phyloP scores from a whole-genome alignment of 2,113 vertebrate genomes.

The Sorex araneus region DNA sequence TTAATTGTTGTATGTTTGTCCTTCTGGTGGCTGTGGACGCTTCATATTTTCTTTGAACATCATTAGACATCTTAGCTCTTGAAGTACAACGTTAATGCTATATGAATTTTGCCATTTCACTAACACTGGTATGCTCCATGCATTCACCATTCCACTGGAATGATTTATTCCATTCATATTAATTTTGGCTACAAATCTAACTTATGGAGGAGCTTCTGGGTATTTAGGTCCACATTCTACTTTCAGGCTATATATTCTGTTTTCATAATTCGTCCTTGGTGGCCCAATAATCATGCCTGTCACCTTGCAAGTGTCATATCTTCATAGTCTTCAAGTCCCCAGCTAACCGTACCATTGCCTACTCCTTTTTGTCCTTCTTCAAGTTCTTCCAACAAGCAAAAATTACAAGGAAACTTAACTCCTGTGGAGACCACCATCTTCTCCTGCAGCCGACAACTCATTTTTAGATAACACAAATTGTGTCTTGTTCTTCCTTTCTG shows the following conservation, averaged over 20 bases:
- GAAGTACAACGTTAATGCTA: slow-evolving; percentile 99
- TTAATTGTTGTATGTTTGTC: no score
- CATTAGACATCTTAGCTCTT: slow-evolving; percentile 99
- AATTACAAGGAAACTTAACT: no score
- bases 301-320: no score
- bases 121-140: slow-evolving; percentile 99
- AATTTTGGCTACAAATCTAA: slow-evolving; percentile 99
- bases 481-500: no score
- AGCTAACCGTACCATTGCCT: no score
- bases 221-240: slow-evolving; percentile 99
- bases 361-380: no score
- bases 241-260: slow-evolving; percentile 99
- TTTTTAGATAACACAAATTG: no score
- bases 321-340: no score
- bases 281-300: no score
- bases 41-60: slow-evolving; percentile 99
- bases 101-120: slow-evolving; percentile 99
- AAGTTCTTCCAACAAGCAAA: no score
- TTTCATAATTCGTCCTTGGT: slow-evolving; percentile 99
- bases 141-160: slow-evolving; percentile 99
- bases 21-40: slow-evolving; percentile 99
- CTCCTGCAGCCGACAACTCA: no score
- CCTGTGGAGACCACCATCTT: no score
- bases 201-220: slow-evolving; percentile 96
- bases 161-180: slow-evolving; percentile 99